Percentiles rank a stretch among this genome's conserved stretches.
phyloP scores from a whole-genome alignment of 2,113 vertebrate species.

The Gambusia holbrooki region DNA sequence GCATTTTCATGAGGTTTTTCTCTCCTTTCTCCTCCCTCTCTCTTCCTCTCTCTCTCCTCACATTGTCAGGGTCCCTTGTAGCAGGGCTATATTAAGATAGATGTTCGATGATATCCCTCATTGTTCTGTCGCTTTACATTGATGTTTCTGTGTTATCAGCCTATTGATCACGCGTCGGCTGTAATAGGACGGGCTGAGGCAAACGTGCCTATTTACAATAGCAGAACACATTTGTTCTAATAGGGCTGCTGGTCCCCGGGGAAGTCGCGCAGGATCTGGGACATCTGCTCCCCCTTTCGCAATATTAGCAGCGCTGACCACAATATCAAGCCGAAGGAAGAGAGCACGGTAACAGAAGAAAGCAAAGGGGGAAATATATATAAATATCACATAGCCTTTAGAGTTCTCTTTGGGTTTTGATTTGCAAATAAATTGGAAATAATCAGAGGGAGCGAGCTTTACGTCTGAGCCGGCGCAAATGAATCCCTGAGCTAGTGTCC shows the following conservation, averaged over 20 bases:
- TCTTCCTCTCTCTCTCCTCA: conserved; percentile 87
- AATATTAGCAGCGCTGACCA: conserved; percentile 94
- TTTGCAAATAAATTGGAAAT: conserved; percentile 99
- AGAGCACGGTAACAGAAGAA: not conserved
- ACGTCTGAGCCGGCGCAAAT: conserved; percentile 88
- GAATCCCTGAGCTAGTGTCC: conserved; percentile 97
- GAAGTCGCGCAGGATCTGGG: conserved; percentile 92
- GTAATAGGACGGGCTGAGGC: conserved; percentile 99
- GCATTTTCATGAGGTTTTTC: conserved; percentile 97
- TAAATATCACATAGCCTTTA: conserved; percentile 39
- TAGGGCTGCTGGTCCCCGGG: conserved; percentile 95
- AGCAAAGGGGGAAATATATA: not conserved
- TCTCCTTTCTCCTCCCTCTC: not conserved
- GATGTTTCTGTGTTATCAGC: conserved; percentile 99
- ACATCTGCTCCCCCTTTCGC: conserved; percentile 94
- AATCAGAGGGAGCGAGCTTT: conserved; percentile 94
- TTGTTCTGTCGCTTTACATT: conserved; percentile 99
- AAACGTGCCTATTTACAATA: conserved; percentile 99
- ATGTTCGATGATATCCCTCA: conserved; percentile 99
- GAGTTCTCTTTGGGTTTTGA: conserved; percentile 93
- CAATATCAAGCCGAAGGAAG: conserved; percentile 53
- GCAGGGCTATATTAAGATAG: conserved; percentile 99
- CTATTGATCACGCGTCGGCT: conserved; percentile 99
- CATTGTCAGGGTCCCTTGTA: conserved; percentile 98
- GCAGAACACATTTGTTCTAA: conserved; percentile 99